Evolutionary conservation across 2,113 vertebrate species (phyloP).

Genomic region (Podocnemis expansa): DNA sequence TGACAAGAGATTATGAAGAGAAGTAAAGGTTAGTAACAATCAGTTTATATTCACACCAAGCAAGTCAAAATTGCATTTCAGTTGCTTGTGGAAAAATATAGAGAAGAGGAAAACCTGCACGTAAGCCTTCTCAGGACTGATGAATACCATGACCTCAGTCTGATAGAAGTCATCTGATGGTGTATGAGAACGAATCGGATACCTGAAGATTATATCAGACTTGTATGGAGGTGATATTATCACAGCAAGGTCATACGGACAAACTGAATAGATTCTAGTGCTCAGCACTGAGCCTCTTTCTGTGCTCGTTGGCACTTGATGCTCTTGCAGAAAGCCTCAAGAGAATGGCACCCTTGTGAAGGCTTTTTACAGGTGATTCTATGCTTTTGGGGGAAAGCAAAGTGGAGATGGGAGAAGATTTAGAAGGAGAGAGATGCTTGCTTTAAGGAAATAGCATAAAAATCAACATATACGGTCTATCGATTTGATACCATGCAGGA

Average conservation of each 20-base stretch:
- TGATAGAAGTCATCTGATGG: background rate
- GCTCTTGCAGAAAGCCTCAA: background rate
- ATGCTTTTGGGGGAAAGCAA: background rate
- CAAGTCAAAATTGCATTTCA: background rate
- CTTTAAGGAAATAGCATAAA: background rate
- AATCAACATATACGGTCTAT: background rate
- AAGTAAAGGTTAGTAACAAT: background rate
- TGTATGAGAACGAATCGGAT: background rate
- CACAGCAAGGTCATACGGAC: background rate
- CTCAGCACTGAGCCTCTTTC: background rate
- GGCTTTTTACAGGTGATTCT: background rate
- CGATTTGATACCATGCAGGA: background rate
- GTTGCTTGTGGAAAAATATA: background rate
- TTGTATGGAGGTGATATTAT: background rate
- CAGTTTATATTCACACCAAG: background rate
- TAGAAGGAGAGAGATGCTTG: background rate
- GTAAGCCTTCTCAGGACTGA: background rate
- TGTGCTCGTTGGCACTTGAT: background rate
- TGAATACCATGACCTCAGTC: background rate
- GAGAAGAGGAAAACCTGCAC: background rate
- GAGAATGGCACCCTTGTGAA: background rate
- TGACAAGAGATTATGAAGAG: background rate
- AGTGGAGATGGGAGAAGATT: background rate
- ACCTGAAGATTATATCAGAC: too few species aligned
- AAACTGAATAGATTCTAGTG: background rate